Conservation (phyloP, 2,888 invertebrate genomes). For the Chaitophorus viminalis region DNA sequence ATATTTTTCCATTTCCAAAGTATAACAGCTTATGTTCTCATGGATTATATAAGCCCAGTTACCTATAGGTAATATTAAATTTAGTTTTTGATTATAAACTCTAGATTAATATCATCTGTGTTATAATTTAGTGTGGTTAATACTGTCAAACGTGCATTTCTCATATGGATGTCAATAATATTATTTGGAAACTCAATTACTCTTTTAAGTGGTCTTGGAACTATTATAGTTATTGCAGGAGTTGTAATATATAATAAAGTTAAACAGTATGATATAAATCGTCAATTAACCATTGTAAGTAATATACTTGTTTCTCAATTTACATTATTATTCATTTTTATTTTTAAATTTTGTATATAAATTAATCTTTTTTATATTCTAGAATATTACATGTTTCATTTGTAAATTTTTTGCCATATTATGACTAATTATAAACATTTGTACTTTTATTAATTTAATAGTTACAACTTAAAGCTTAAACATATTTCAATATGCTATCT, state of each 20-base stretch:
- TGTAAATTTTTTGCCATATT: not conserved
- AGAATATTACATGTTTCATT: not conserved
- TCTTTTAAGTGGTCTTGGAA: conserved; percentile 77
- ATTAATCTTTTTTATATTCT: not conserved
- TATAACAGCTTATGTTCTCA: conserved; percentile 81
- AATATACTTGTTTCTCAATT: not conserved
- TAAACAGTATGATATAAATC: conserved; percentile 71
- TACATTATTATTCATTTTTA: not conserved
- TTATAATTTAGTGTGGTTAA: conserved; percentile 76
- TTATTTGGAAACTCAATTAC: conserved; percentile 81
- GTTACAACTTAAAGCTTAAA: too few species aligned
- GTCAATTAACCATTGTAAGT: conserved; percentile 32
- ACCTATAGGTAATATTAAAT: conserved; percentile 74
- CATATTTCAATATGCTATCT: too few species aligned
- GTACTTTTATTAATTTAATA: too few species aligned
- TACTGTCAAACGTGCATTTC: conserved; percentile 80
- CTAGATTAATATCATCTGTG: conserved; percentile 15
- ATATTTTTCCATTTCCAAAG: conserved; percentile 83
- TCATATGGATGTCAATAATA: conserved; percentile 81
- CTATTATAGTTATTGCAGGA: conserved; percentile 76
- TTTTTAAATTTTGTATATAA: not conserved
- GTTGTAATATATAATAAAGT: conserved; percentile 81
- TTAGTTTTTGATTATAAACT: not conserved
- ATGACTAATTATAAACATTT: not conserved
- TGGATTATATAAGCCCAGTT: conserved; percentile 83